A percentile compares a stretch with the other conserved stretches of the same genome.
phyloP scores from a whole-genome alignment of 2,797 vertebrate species.

The Chloroceryle amazona region DNA sequence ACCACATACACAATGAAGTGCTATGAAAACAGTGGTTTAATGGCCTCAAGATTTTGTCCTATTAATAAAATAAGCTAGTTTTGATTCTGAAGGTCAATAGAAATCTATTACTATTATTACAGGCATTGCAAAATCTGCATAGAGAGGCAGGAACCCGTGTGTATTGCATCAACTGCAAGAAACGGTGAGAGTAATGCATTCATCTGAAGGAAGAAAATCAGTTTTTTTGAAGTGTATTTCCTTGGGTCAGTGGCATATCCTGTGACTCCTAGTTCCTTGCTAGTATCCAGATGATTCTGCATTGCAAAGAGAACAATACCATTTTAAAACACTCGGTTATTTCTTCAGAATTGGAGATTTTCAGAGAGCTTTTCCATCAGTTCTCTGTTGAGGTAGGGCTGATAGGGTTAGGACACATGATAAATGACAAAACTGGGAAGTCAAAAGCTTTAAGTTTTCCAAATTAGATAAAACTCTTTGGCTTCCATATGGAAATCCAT shows the following conservation, averaged over 20 bases:
- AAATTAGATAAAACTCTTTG: background rate
- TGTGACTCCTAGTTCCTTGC: background rate
- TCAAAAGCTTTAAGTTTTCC: background rate
- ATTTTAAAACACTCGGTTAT: background rate
- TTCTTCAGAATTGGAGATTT: background rate
- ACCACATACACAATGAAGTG: background rate
- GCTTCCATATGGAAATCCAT: background rate
- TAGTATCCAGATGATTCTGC: background rate
- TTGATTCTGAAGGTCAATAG: background rate
- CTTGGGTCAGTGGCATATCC: background rate
- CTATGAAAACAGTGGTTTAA: background rate
- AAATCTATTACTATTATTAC: background rate
- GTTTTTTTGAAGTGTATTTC: background rate
- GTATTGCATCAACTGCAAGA: background rate
- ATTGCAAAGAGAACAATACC: background rate
- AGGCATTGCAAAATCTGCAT: background rate
- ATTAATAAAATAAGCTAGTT: background rate
- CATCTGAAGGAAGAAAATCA: background rate
- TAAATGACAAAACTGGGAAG: background rate
- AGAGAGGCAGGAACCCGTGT: background rate
- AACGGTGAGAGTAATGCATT: background rate
- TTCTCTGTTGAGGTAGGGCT: background rate
- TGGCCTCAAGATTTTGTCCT: background rate
- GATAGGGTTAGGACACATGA: background rate
- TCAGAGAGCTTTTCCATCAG: background rate